Base-by-base conservation (phyloP, 23 tunicate species). In the Trididemnum nubilum region DNA sequence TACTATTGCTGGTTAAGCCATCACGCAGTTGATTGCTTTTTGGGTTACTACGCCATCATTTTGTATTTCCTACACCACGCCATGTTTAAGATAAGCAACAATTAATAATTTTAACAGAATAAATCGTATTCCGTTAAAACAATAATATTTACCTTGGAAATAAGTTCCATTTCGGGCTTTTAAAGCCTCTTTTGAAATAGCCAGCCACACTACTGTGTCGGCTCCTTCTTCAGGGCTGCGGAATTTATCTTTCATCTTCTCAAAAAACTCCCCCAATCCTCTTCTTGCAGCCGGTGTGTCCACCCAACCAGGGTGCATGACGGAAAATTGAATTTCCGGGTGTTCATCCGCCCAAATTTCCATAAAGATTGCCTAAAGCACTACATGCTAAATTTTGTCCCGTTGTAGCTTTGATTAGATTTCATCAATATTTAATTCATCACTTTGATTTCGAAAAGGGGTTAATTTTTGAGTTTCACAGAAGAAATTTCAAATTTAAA, bases 281-380 rank as follows among this genome's bases (percentile, higher is more conserved):
- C 88, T 39, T 32, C 66, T 76, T 22, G 88, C 82, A 1, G 88
- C 88, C 9, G 88, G 88, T 18, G 88, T 85, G 64, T 85, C 88
- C 1, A 85, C 88, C 88, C 88, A 85, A 5, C 88, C 88, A 3
- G 88, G 88, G 82, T 85, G 88, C 76, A 54, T 85, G 82, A 82
- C 38, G 5, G 82, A 85, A 49, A 85, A 85, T 38, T 76, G 88
- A 40, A 85, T 76, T 35, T 76, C 44, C 1, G 74, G 67, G 77
- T 85, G 58, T 36, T 74, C 50, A 7, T 26, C 35, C 7, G 88
- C 76, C 88, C 88, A 85, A 25, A 54, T 35, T 36, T 85, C 82
- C 0, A 77, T 77, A 33, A 85, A 61, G n/a, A 85, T 79, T 18
- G 82, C 78, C 88, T 85, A 60, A 5, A 33, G n/a, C 67, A 61